phyloP scores from a whole-genome alignment of 2,888 invertebrate genomes.

The Lithosia quadra region DNA sequence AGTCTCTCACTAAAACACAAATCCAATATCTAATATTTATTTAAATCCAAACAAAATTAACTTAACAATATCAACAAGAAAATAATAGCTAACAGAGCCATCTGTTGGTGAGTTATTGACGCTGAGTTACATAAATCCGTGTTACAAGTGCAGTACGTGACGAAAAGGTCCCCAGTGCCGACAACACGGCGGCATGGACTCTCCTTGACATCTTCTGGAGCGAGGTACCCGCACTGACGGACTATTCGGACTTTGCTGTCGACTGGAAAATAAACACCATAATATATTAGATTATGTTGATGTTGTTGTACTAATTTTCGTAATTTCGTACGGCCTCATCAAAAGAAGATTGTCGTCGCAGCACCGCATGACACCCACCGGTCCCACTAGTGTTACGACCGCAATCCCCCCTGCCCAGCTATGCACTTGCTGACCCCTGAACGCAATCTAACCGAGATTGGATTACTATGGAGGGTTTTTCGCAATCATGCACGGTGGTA shows the following conservation, averaged over 20 bases:
- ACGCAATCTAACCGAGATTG: no score
- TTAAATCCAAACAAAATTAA: constrained; percentile 27
- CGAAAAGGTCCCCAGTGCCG: constrained; percentile 91
- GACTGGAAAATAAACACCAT: constrained; percentile 87
- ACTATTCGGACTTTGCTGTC: constrained; percentile 92
- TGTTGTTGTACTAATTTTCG: no score
- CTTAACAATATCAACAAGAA: constrained; percentile 26
- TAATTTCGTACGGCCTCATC: no score
- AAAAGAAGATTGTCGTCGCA: no score
- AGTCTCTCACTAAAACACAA: constrained; percentile 3
- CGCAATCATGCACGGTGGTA: no score
- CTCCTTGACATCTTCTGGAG: constrained; percentile 84
- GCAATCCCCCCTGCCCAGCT: no score
- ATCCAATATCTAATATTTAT: constrained; percentile 24
- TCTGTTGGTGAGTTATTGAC: constrained; percentile 41
- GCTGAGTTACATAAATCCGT: constrained; percentile 91
- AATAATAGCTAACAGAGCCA: constrained; percentile 51
- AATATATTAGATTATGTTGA: neutral
- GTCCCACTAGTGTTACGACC: no score
- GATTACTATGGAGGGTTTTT: no score
- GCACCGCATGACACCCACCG: no score
- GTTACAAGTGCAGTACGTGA: constrained; percentile 93
- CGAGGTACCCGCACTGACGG: constrained; percentile 93
- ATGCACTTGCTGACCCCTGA: no score
- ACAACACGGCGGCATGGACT: constrained; percentile 89